Conservation (phyloP, 2,797 vertebrate species). For the Falco biarmicus region DNA sequence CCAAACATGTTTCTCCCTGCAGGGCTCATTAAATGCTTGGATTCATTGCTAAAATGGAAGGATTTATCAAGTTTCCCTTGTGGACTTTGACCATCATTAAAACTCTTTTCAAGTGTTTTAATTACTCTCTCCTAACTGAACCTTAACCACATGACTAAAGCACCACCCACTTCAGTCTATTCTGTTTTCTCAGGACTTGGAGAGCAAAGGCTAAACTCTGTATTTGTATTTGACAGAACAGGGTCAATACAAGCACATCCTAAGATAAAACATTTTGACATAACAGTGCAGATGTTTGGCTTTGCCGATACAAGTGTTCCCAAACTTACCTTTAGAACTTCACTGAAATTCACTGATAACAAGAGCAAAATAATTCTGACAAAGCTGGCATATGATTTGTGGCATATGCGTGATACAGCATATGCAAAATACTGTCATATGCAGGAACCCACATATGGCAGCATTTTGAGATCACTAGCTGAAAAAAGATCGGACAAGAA, state of each 20-base stretch:
- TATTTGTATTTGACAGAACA: neutral
- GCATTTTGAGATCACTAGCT: slow-evolving; percentile 4
- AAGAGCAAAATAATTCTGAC: slow-evolving; percentile 6
- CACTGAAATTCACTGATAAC: neutral
- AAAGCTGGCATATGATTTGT: slow-evolving; percentile 1
- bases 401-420: neutral
- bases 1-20: neutral
- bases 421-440: neutral
- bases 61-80: neutral
- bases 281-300: neutral
- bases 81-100: neutral
- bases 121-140: neutral
- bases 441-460: neutral
- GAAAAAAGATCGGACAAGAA: neutral
- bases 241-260: neutral
- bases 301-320: neutral
- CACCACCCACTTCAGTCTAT: neutral
- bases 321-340: neutral
- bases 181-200: neutral
- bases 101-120: slow-evolving; percentile 5
- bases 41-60: neutral
- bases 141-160: neutral
- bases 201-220: neutral
- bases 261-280: neutral
- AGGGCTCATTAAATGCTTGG: neutral